phyloP scores from a whole-genome alignment of 2,113 vertebrate species.

The Dipodomys ordii region DNA sequence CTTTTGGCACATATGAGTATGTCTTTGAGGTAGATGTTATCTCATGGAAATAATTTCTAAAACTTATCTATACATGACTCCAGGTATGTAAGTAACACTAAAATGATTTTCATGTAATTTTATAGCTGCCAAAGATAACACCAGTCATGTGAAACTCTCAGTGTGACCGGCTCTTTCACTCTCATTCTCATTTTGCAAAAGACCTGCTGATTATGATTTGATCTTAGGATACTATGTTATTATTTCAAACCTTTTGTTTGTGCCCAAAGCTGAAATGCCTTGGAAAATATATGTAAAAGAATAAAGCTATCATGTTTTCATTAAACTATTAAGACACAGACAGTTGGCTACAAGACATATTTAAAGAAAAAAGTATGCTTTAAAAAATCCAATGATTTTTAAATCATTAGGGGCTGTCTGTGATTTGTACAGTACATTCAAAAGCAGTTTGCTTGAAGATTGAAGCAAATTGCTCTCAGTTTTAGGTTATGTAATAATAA shows the following conservation, averaged over 20 bases:
- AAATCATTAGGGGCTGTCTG: slow-evolving; percentile 9
- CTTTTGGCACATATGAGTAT: slow-evolving; percentile 39
- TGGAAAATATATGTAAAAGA: slow-evolving; percentile 32
- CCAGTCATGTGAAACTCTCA: not conserved
- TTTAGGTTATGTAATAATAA: slow-evolving; percentile 63
- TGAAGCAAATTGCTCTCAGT: slow-evolving; percentile 24
- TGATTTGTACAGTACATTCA: not conserved
- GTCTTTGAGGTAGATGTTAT: not conserved
- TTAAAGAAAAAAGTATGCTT: slow-evolving; percentile 47
- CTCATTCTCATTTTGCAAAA: slow-evolving; percentile 20
- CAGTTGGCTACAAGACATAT: not conserved
- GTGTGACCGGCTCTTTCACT: not conserved
- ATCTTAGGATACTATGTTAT: slow-evolving; percentile 1
- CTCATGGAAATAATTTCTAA: slow-evolving; percentile 40
- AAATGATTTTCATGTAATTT: slow-evolving; percentile 22
- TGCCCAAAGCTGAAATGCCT: slow-evolving; percentile 38
- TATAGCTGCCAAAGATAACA: not conserved
- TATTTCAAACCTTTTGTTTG: slow-evolving; percentile 51
- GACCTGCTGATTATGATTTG: not conserved
- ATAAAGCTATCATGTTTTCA: slow-evolving; percentile 13
- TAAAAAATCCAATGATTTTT: not conserved
- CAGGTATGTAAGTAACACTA: not conserved
- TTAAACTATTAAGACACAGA: slow-evolving; percentile 16
- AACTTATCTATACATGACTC: slow-evolving; percentile 19
- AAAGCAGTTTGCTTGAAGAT: slow-evolving; percentile 33